Conservation (phyloP, 1,140 invertebrate genomes). For the Drosophila truncata region DNA sequence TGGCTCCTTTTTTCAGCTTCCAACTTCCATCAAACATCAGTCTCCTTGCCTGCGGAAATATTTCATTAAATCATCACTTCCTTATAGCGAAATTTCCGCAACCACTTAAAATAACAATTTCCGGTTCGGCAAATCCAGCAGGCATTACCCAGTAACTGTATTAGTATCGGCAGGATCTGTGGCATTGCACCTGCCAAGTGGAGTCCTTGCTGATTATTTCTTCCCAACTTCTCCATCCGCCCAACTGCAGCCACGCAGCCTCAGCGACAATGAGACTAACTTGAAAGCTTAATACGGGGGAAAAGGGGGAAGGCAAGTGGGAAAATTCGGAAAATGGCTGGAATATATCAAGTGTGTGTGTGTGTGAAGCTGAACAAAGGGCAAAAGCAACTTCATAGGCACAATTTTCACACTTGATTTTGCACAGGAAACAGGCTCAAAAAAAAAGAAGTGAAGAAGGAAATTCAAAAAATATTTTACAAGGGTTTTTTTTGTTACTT, state of each 20-base stretch:
- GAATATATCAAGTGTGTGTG: neutral
- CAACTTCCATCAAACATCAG: constrained; percentile 1
- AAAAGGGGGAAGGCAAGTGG: neutral
- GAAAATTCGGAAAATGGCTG: constrained; percentile 3
- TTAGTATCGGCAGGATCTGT: constrained; percentile 14
- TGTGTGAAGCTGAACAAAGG: constrained; percentile 25
- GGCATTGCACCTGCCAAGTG: constrained; percentile 52
- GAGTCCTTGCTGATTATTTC: constrained; percentile 11
- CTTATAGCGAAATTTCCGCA: constrained; percentile 77
- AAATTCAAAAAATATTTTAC: neutral
- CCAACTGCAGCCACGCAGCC: constrained; percentile 10
- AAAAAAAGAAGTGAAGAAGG: neutral
- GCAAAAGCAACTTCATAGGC: constrained; percentile 58
- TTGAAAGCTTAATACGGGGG: neutral
- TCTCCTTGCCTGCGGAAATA: constrained; percentile 59
- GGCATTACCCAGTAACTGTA: constrained; percentile 4
- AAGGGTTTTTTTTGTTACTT: neutral
- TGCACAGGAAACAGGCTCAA: constrained; percentile 3
- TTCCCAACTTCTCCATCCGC: neutral
- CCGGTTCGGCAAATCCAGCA: constrained; percentile 60
- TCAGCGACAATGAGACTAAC: constrained; percentile 32
- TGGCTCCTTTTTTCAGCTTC: neutral
- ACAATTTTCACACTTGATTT: constrained; percentile 76
- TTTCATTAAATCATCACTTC: constrained; percentile 81
- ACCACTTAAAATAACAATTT: constrained; percentile 83